These are phyloP conservation scores for Pteropus rufus DNA, from an alignment of 2,797 vertebrate species.

Conservation along the genomic window DNA sequence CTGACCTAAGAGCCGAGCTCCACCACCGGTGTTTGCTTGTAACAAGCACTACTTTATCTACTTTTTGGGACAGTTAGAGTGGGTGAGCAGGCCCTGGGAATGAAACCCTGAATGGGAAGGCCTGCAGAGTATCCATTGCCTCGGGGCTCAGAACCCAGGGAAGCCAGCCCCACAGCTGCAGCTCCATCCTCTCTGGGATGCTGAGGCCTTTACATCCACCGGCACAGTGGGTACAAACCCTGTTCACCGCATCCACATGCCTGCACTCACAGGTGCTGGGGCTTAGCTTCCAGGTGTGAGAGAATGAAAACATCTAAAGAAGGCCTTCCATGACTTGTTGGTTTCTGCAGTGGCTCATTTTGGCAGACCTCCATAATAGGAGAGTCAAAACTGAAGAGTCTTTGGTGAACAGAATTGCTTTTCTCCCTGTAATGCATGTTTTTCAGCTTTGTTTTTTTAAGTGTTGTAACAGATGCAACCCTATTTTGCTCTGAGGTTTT, in stretches of 20 bases:
- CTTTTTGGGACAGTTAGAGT: not conserved
- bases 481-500: not conserved
- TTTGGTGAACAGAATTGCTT: not conserved
- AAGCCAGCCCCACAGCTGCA: not conserved
- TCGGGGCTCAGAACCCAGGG: not conserved
- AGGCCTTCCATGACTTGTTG: not conserved
- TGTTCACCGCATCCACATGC: not conserved
- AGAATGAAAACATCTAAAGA: not conserved
- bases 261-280: rapidly evolving
- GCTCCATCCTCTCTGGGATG: not conserved
- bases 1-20: not conserved
- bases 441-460: slow-evolving; percentile 9
- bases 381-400: not conserved
- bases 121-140: too few species aligned
- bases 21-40: not conserved
- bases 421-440: not conserved
- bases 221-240: not conserved
- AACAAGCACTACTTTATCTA: not conserved
- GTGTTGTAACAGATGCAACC: not conserved
- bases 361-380: not conserved
- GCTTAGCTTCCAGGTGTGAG: not conserved
- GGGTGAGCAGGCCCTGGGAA: not conserved
- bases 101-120: not conserved
- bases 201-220: not conserved
- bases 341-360: not conserved